Conservation (phyloP, 2,888 invertebrate genomes). For the Eristalis arbustorum region DNA sequence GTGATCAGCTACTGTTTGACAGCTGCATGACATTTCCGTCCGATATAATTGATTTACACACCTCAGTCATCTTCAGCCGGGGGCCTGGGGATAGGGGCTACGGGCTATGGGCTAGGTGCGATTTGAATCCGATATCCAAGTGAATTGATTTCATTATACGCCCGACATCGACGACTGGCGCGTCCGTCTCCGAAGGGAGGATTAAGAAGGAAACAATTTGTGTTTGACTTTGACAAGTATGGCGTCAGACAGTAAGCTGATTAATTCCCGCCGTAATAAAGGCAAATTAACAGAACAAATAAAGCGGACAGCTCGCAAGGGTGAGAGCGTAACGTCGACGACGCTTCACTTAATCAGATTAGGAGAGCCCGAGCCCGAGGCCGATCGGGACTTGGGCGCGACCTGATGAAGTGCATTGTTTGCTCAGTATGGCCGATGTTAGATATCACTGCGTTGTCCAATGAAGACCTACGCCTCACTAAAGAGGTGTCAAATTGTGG, state of each 20-base stretch:
- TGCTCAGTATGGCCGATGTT: conserved; percentile 7
- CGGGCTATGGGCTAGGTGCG: conserved; percentile 14
- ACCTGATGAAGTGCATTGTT: conserved; percentile 50
- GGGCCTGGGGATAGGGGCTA: not conserved
- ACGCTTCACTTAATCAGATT: conserved; percentile 63
- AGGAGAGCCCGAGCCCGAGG: not conserved
- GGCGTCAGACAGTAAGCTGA: conserved; percentile 70
- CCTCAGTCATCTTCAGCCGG: conserved; percentile 35
- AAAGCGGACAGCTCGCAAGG: conserved; percentile 33
- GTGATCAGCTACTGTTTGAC: conserved; percentile 69
- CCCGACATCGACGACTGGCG: conserved; percentile 39
- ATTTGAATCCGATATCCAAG: conserved; percentile 60
- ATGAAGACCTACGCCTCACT: conserved; percentile 26
- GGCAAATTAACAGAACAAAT: conserved; percentile 59
- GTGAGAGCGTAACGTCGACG: conserved; percentile 13
- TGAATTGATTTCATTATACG: conserved; percentile 62
- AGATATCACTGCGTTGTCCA: not conserved
- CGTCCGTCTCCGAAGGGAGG: conserved; percentile 30
- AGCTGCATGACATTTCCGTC: conserved; percentile 66
- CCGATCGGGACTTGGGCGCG: conserved; percentile 29
- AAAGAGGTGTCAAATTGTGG: conserved; percentile 63
- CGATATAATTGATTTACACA: conserved; percentile 68
- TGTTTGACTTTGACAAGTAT: conserved; percentile 68
- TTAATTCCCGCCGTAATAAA: conserved; percentile 66
- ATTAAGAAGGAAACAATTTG: conserved; percentile 60